phyloP scores from a whole-genome alignment of 2,797 vertebrate genomes.

The Crocodylus rhombifer region DNA sequence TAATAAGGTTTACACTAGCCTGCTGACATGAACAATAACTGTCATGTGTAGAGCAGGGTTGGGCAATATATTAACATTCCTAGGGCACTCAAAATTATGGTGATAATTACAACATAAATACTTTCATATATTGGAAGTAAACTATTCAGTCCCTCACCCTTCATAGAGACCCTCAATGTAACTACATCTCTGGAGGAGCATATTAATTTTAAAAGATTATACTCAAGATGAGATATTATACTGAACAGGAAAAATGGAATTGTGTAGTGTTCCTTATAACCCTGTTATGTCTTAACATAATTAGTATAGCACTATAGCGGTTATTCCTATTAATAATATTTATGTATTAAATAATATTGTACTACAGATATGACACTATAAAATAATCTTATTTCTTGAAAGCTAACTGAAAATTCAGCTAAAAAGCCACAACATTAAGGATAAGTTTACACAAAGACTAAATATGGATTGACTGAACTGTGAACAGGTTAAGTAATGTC shows the following conservation, averaged over 20 bases:
- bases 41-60: too few relatives aligned
- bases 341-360: not conserved
- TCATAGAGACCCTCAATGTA: not conserved
- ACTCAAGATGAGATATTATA: not conserved
- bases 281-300: too few relatives aligned
- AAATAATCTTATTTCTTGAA: not conserved
- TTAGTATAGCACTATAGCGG: not conserved
- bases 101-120: not conserved
- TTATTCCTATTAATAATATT: not conserved
- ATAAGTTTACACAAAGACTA: too few relatives aligned
- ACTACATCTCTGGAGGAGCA: not conserved
- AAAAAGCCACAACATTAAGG: too few relatives aligned
- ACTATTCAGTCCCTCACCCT: not conserved
- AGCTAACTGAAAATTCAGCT: too few relatives aligned
- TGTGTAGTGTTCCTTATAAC: rapidly evolving
- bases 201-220: not conserved
- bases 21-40: too few relatives aligned
- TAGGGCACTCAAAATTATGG: too few relatives aligned
- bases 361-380: not conserved
- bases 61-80: too few relatives aligned
- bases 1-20: too few relatives aligned
- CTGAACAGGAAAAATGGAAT: not conserved
- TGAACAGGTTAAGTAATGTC: too few relatives aligned
- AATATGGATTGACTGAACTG: too few relatives aligned
- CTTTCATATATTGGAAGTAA: not conserved